Evolutionary conservation across 2,797 vertebrate genomes (phyloP).

Genomic region (Hyperoplus immaculatus): DNA sequence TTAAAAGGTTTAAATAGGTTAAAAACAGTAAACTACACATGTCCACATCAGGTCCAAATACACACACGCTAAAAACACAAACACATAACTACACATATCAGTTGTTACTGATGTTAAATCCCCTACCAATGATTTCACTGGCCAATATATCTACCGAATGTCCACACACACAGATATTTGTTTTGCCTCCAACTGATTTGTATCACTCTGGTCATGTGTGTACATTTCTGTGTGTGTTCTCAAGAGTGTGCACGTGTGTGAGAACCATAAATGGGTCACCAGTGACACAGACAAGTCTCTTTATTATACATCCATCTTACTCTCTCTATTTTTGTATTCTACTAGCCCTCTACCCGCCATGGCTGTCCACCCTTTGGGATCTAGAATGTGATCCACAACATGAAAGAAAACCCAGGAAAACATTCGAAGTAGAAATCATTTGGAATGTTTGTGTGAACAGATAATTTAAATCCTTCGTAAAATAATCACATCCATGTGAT

Average conservation of each 20-base stretch:
- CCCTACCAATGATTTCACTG: background rate
- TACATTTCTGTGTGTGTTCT: background rate
- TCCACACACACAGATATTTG: background rate
- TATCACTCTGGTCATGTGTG: conserved; percentile 13
- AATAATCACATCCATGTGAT: background rate
- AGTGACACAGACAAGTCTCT: conserved; percentile 37
- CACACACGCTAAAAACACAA: background rate
- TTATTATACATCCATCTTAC: conserved; percentile 47
- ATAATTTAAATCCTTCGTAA: background rate
- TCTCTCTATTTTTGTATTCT: conserved; percentile 40
- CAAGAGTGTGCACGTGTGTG: conserved; percentile 7
- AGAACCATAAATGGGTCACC: conserved; percentile 61
- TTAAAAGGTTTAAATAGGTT: no score
- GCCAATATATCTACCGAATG: conserved; percentile 4
- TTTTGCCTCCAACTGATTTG: background rate
- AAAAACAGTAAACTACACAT: background rate
- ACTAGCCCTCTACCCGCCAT: background rate
- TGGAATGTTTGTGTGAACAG: background rate
- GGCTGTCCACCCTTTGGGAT: background rate
- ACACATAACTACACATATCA: conserved; percentile 5
- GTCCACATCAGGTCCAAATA: background rate
- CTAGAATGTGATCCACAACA: conserved; percentile 14
- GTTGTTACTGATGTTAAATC: conserved; percentile 14
- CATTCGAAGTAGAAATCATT: background rate
- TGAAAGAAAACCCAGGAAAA: conserved; percentile 18